A percentile compares a stretch with the other conserved stretches of the same genome.
Conservation (phyloP, 2,888 invertebrate species). For the Agrotis segetum region DNA sequence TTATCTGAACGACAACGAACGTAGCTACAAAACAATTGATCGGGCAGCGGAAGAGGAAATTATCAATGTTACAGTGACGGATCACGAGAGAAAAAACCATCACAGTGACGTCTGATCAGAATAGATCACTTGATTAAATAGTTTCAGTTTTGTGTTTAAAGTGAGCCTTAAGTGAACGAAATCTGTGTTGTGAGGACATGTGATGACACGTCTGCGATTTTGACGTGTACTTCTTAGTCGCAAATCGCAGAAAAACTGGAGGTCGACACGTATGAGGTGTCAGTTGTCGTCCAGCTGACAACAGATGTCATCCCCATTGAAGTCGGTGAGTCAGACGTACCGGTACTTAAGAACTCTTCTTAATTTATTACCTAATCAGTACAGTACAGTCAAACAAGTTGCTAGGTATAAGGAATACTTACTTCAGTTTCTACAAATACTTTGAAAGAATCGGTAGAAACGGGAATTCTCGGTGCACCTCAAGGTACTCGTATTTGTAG, state of each 20-base stretch:
- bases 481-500: too few species aligned
- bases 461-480: too few species aligned
- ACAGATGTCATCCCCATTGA: conserved; percentile 89
- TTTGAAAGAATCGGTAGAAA: too few species aligned
- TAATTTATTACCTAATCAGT: not conserved
- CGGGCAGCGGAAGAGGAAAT: conserved; percentile 67
- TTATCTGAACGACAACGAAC: conserved; percentile 62
- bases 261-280: conserved; percentile 89
- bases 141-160: conserved; percentile 59
- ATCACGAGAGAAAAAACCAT: conserved; percentile 58
- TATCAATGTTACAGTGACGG: conserved; percentile 63
- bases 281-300: conserved; percentile 90
- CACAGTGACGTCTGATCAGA: conserved; percentile 53
- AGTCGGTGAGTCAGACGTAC: conserved; percentile 80
- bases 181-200: conserved; percentile 52
- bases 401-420: too few species aligned
- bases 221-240: conserved; percentile 68
- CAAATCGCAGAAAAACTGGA: conserved; percentile 85
- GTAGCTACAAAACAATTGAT: conserved; percentile 56
- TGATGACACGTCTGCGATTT: conserved; percentile 72
- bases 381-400: not conserved
- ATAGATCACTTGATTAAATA: conserved; percentile 48
- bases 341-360: conserved; percentile 12
- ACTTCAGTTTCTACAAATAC: too few species aligned
- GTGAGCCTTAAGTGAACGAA: conserved; percentile 54